Conservation (phyloP, 2,888 invertebrate species). For the Rhogogaster chlorosoma region DNA sequence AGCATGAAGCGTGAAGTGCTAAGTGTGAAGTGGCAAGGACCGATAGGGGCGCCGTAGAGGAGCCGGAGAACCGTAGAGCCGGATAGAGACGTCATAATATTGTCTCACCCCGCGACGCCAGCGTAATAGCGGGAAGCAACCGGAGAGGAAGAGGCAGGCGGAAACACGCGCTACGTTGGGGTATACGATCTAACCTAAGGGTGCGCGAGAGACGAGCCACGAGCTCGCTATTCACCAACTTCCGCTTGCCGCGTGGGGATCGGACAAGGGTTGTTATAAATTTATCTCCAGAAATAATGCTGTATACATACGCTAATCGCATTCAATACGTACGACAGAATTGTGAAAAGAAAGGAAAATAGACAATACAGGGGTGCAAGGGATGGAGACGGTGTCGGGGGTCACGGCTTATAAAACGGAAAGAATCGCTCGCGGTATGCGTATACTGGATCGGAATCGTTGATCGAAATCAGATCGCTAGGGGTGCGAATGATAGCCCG, state of each 20-base stretch:
- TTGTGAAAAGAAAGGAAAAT: background rate
- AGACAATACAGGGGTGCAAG: background rate
- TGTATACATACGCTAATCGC: background rate
- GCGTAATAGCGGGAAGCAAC: conserved; percentile 56
- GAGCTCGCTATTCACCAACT: conserved; percentile 45
- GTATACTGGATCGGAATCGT: background rate
- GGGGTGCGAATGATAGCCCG: conserved; percentile 47
- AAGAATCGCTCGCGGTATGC: background rate
- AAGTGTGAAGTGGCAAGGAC: conserved; percentile 52
- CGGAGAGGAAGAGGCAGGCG: conserved; percentile 46
- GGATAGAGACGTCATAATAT: conserved; percentile 74
- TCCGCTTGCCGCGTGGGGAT: conserved; percentile 38
- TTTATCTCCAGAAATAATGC: background rate
- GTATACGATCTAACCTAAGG: background rate
- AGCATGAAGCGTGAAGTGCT: conserved; percentile 68
- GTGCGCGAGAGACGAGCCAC: conserved; percentile 34
- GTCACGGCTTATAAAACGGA: conserved; percentile 34
- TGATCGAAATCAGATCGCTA: conserved; percentile 43
- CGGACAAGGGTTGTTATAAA: conserved; percentile 3
- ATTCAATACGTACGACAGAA: background rate
- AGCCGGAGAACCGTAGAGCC: conserved; percentile 55
- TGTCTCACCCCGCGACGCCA: conserved; percentile 69
- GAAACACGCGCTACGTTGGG: conserved; percentile 38
- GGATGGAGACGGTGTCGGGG: background rate
- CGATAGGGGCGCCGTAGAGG: conserved; percentile 56